A percentile compares a stretch with the other conserved stretches of the same genome.
These are phyloP conservation scores for Hassar affinis DNA, from an alignment of 2,113 vertebrate species.

Conservation along the genomic window DNA sequence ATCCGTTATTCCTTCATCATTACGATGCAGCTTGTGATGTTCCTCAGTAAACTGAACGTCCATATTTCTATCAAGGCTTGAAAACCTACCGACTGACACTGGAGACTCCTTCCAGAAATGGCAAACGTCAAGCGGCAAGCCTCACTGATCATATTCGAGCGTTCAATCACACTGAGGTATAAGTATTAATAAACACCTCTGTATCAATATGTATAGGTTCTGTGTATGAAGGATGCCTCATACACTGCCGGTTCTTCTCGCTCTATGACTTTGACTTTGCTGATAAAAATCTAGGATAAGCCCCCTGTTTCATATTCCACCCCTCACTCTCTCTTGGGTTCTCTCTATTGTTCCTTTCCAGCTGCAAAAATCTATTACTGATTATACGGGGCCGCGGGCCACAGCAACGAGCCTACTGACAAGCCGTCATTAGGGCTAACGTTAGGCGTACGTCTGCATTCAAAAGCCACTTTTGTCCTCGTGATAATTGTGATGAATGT, in stretches of 20 bases:
- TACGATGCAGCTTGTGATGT: no score
- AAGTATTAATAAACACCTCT: no score
- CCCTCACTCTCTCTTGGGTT: constrained; percentile 53
- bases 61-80: neutral
- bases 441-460: constrained; percentile 59
- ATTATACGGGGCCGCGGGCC: constrained; percentile 61
- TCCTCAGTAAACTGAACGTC: no score
- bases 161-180: neutral
- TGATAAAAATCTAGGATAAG: constrained; percentile 67
- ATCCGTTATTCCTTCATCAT: neutral
- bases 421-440: constrained; percentile 61
- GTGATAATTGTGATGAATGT: constrained; percentile 62
- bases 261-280: constrained; percentile 50
- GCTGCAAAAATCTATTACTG: constrained; percentile 63
- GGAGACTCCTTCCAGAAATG: neutral
- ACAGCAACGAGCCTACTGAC: constrained; percentile 52
- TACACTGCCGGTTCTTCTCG: constrained; percentile 32
- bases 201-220: neutral
- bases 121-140: no score
- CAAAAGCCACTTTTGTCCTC: constrained; percentile 59
- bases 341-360: constrained; percentile 61
- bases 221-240: constrained; percentile 3
- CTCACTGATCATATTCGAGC: no score
- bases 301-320: constrained; percentile 62
- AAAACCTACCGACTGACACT: neutral